Conservation (phyloP, 2,797 vertebrate species). For the Myotis planiceps region DNA sequence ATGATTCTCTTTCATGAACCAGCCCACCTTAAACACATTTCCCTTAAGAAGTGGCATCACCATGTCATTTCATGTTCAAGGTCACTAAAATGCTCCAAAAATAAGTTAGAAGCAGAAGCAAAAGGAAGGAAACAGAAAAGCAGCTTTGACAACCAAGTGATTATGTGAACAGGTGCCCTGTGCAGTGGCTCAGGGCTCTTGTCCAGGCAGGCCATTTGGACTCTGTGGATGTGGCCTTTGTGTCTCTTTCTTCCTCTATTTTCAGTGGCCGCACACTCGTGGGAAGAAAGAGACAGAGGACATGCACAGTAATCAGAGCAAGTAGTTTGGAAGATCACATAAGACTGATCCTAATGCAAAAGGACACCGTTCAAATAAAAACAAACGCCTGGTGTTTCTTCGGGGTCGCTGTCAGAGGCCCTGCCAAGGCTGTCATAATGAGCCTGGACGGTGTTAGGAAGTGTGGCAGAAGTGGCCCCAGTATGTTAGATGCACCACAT, state of each 20-base stretch:
- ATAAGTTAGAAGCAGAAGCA: slow-evolving; percentile 67
- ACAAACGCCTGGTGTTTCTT: not conserved
- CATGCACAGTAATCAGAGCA: slow-evolving; percentile 36
- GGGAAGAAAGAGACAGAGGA: not conserved
- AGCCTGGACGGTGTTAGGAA: not conserved
- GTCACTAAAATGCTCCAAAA: slow-evolving; percentile 78
- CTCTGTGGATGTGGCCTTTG: not conserved
- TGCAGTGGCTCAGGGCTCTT: not conserved
- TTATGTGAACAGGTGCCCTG: not conserved
- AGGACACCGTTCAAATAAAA: slow-evolving; percentile 18
- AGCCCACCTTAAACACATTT: slow-evolving; percentile 64
- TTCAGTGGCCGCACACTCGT: not conserved
- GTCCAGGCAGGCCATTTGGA: not conserved
- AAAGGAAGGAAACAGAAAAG: slow-evolving; percentile 26
- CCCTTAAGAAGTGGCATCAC: slow-evolving; percentile 53
- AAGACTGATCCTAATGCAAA: not conserved
- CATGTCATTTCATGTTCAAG: slow-evolving; percentile 76
- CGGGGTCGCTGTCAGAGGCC: not conserved
- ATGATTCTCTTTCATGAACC: slow-evolving; percentile 74
- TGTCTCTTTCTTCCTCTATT: not conserved
- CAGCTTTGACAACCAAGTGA: slow-evolving; percentile 69
- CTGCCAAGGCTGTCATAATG: not conserved
- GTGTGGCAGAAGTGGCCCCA: not conserved
- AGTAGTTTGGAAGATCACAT: slow-evolving; percentile 33
- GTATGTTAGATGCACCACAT: not conserved